A percentile compares a stretch with the other conserved stretches of the same genome.
Evolutionary conservation across 2,888 invertebrate genomes (phyloP).

Genomic region (Chymomyza amoena): DNA sequence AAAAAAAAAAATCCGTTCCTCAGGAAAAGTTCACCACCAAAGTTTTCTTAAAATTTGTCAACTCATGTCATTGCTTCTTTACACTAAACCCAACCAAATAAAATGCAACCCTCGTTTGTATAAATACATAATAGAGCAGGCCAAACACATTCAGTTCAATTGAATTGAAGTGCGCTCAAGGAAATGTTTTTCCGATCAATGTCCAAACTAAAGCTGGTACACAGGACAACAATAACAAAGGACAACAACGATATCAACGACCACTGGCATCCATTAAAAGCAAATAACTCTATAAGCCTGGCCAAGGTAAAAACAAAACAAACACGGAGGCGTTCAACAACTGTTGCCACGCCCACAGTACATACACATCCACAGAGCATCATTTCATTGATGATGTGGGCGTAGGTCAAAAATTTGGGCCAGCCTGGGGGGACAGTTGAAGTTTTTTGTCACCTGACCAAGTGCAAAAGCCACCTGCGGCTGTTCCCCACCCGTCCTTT

Average conservation of each 20-base stretch:
- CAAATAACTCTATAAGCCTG: constrained; percentile 13
- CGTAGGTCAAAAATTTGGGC: constrained; percentile 7
- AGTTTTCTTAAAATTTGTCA: too few species aligned
- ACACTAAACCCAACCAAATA: too few species aligned
- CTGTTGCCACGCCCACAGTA: neutral
- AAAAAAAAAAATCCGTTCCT: too few species aligned
- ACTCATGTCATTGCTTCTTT: too few species aligned
- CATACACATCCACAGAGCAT: constrained; percentile 16
- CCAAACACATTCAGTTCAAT: neutral
- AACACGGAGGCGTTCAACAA: neutral
- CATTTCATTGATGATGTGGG: constrained; percentile 37
- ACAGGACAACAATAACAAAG: constrained; percentile 16
- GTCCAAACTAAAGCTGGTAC: constrained; percentile 18
- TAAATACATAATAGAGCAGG: neutral
- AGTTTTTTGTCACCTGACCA: constrained; percentile 43
- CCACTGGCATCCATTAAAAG: constrained; percentile 7
- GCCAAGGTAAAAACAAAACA: constrained; percentile 42
- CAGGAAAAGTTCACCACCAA: too few species aligned
- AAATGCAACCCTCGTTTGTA: neutral
- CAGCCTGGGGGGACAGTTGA: neutral
- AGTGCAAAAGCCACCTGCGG: neutral
- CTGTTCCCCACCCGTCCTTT: neutral
- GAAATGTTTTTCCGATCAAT: constrained; percentile 40
- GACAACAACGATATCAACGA: constrained; percentile 15
- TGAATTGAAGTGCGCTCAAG: constrained; percentile 22